Conservation (phyloP, 1,140 invertebrate genomes). For the Papilio dardanus region DNA sequence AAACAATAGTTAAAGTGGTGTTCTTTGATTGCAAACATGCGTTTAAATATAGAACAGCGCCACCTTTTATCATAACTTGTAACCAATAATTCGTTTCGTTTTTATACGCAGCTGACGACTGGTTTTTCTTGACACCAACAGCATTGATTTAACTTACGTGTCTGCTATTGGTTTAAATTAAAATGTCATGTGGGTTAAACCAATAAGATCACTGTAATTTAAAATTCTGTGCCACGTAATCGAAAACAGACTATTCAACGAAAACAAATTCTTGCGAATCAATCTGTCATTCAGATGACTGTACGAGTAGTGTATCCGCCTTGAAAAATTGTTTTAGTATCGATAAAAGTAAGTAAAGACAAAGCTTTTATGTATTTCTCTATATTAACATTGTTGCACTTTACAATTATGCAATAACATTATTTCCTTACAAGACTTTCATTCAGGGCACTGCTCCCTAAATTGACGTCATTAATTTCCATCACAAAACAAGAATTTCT, state of each 20-base stretch:
- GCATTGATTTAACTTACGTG: constrained; percentile 23
- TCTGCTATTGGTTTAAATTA: constrained; percentile 1
- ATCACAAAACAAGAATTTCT: constrained; percentile 65
- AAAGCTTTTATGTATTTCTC: constrained; percentile 26
- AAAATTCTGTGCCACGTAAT: constrained; percentile 53
- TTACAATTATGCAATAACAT: neutral
- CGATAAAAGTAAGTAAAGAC: constrained; percentile 69
- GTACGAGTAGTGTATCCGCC: constrained; percentile 71
- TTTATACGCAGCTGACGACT: neutral
- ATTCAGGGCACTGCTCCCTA: constrained; percentile 39
- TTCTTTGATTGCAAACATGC: too few species aligned
- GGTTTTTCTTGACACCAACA: constrained; percentile 21
- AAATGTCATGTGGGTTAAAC: constrained; percentile 18
- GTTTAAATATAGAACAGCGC: neutral
- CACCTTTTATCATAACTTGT: neutral
- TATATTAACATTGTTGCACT: neutral
- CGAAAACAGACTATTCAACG: constrained; percentile 50
- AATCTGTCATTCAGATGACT: constrained; percentile 77
- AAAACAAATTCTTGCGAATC: constrained; percentile 68
- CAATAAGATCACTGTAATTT: constrained; percentile 41
- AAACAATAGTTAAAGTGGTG: too few species aligned
- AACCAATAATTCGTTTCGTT: neutral
- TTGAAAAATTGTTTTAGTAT: constrained; percentile 62
- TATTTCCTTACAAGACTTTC: constrained; percentile 32
- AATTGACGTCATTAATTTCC: constrained; percentile 74